phyloP scores from a whole-genome alignment of 2,113 vertebrate genomes.

The Epinephelus cyanopodus region DNA sequence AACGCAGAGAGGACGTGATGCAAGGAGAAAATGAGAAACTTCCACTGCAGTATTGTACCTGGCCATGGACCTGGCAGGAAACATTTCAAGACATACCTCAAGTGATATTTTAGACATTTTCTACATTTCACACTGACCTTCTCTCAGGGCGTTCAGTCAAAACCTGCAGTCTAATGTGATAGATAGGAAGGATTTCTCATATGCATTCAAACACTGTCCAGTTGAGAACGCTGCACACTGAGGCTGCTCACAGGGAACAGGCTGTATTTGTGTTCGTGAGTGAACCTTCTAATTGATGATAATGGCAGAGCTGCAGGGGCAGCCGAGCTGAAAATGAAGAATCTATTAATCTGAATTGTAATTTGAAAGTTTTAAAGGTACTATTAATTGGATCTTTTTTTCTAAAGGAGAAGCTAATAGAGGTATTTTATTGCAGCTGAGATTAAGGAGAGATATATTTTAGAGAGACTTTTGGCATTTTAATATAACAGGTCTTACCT shows the following conservation, averaged over 20 bases:
- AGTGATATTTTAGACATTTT: no score
- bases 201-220: neutral
- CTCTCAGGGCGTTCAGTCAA: no score
- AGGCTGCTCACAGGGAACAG: slow-evolving; percentile 3
- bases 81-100: no score
- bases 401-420: slow-evolving; percentile 57
- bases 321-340: slow-evolving; percentile 69
- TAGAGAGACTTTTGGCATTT: slow-evolving; percentile 15
- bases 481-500: slow-evolving; percentile 18
- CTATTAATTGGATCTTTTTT: slow-evolving; percentile 71
- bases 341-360: slow-evolving; percentile 68
- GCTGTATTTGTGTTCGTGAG: slow-evolving; percentile 64
- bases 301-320: slow-evolving; percentile 58
- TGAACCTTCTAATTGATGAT: slow-evolving; percentile 71
- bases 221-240: neutral
- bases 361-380: slow-evolving; percentile 69
- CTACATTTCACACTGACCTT: no score
- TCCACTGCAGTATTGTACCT: no score
- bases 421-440: slow-evolving; percentile 39
- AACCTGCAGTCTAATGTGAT: neutral
- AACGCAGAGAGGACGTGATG: no score
- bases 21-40: no score
- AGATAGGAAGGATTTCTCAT: neutral
- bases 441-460: neutral
- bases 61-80: no score